Evolutionary conservation across 1,140 invertebrate species (phyloP), one percentile per base, ranked within the genome.

Genomic region (Rhyzopertha dominica): DNA sequence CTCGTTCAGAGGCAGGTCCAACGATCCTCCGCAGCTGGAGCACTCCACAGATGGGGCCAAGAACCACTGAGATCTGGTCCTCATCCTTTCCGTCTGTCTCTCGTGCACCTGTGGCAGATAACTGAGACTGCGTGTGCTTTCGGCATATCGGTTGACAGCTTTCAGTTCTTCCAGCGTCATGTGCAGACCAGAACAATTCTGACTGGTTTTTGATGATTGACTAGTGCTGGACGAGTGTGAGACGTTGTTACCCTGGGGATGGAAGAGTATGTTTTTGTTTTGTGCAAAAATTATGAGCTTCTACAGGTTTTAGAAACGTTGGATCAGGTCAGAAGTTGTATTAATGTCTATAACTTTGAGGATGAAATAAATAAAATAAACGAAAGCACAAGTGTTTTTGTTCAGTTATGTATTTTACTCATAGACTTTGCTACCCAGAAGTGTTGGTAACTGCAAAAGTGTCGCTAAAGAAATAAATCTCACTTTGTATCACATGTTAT

Each of bases 51-150:
- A 79, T 31, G 84, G 84, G 53, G 82, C 82, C 61, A 95, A 77
- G 74, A 94, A 95, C 91, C 91, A 95, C 68, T 95, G 90, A 30
- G 89, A 93, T 56, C 91, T 78, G 30, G 89, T 92, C 67, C 87
- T 78, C 90, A 95, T 95, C 53, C 92, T 76, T 65, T 85, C 87
- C 41, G 87, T 86, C 77, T 95, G 92, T 65, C 90, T 76, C 74
- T 95, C 90, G 74, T 95, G 90, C 46, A 95, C 91, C 82, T 90
- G 87, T 53, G 89, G 89, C 61, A 93, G 74, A 69, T 88, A 93
- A 51, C 86, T 88, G 54, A 94, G 79, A 68, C 87, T 91, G 68
- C 90, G 89, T 12, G 90, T 92, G 67, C 85, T 90, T 71, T 93
- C 90, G n/a, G 89, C 87, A 68, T 90, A 91, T 55, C 84, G 80